A percentile compares a stretch with the other conserved stretches of the same genome.
These are phyloP conservation scores for Strigamia maritima DNA, from an alignment of 2,888 invertebrate species.

Conservation along the genomic window DNA sequence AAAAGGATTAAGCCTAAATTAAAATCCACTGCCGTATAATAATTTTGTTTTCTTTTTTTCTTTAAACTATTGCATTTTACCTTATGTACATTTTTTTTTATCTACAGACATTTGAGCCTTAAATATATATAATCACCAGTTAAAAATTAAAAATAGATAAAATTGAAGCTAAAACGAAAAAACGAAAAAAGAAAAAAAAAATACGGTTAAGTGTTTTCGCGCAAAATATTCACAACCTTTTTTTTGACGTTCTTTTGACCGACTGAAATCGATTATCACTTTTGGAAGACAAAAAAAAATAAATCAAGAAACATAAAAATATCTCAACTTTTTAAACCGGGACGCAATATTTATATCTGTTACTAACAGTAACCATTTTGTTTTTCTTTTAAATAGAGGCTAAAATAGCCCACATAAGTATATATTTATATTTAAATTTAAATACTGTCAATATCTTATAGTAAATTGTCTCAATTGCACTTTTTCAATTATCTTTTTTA, in stretches of 20 bases:
- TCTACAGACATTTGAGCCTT: constrained; percentile 33
- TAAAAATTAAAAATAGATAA: neutral
- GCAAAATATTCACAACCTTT: constrained; percentile 19
- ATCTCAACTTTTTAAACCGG: constrained; percentile 3
- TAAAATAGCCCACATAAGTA: constrained; percentile 4
- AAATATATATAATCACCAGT: constrained; percentile 11
- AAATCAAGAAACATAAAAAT: constrained; percentile 20
- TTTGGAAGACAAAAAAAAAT: neutral
- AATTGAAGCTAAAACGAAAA: neutral
- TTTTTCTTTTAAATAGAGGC: neutral
- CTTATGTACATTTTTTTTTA: constrained; percentile 1
- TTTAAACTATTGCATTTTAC: constrained; percentile 7
- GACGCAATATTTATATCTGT: constrained; percentile 24
- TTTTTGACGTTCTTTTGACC: neutral
- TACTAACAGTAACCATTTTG: constrained; percentile 31
- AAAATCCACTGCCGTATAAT: neutral
- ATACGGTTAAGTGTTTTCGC: neutral
- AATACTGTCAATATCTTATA: constrained; percentile 18
- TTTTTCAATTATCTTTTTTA: neutral
- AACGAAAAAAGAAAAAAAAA: neutral
- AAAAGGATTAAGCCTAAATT: neutral
- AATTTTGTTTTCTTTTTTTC: neutral
- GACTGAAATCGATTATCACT: constrained; percentile 8
- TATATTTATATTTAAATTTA: constrained; percentile 11
- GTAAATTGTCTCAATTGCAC: constrained; percentile 29